Conservation (phyloP, 1,140 invertebrate genomes). For the Meloidogyne hapla region DNA sequence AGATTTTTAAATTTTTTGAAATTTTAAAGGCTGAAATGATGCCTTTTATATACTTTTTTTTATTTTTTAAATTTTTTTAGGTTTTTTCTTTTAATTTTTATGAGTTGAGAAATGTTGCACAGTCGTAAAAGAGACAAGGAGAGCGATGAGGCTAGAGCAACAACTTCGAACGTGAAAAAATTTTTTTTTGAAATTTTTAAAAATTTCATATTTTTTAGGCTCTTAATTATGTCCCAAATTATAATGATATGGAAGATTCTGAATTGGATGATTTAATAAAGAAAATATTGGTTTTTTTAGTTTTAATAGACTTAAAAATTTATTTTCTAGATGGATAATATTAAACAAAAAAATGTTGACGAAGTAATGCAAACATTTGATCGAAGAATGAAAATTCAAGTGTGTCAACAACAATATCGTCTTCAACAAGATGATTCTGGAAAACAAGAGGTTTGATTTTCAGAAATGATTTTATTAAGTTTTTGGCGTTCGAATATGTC, state of each 20-base stretch:
- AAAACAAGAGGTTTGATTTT: constrained; percentile 29
- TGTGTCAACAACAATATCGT: constrained; percentile 34
- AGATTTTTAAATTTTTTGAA: background rate
- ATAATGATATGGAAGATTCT: constrained; percentile 5
- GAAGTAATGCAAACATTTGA: constrained; percentile 28
- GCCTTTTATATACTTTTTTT: background rate
- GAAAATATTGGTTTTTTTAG: constrained; percentile 15
- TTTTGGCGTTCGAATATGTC: too few species aligned
- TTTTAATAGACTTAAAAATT: background rate
- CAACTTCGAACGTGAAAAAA: background rate
- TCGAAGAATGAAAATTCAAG: constrained; percentile 29
- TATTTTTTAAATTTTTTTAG: background rate
- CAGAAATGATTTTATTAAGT: too few species aligned
- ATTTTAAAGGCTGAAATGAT: background rate
- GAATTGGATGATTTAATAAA: constrained; percentile 9
- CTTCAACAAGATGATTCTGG: constrained; percentile 5
- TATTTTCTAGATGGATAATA: constrained; percentile 30
- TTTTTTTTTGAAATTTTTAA: too few species aligned
- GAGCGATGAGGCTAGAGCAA: background rate
- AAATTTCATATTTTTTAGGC: background rate
- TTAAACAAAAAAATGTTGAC: constrained; percentile 26
- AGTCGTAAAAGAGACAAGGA: constrained; percentile 19
- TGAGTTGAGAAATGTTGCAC: background rate
- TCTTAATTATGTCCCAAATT: background rate
- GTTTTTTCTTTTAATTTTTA: background rate